Evolutionary conservation across 1,140 invertebrate genomes (phyloP).

Genomic region (Musca vetustissima): DNA sequence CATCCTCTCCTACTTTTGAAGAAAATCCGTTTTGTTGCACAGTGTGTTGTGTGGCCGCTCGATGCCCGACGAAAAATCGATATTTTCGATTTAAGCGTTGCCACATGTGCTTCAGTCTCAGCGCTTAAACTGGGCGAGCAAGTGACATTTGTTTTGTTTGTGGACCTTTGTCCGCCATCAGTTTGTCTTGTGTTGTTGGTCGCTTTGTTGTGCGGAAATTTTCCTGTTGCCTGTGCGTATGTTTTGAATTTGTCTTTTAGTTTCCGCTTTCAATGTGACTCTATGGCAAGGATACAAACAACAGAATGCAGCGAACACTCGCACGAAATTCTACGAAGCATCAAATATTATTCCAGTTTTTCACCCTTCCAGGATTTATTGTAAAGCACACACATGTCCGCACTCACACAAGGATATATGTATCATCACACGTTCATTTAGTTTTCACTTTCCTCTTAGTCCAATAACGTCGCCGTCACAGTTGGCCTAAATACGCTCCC

Average conservation of each 20-base stretch:
- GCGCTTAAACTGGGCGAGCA: too few species aligned
- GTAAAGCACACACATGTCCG: not conserved
- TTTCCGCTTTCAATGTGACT: not conserved
- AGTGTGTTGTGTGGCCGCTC: too few species aligned
- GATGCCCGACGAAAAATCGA: not conserved
- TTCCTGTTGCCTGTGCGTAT: not conserved
- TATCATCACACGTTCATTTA: too few species aligned
- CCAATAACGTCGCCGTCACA: not conserved
- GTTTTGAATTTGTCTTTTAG: not conserved
- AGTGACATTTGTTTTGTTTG: not conserved
- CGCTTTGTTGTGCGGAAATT: not conserved
- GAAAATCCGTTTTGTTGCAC: too few species aligned
- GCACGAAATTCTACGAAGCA: not conserved
- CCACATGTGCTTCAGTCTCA: not conserved
- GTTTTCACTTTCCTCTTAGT: slow-evolving; percentile 20
- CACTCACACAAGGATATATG: too few species aligned
- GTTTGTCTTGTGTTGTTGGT: not conserved
- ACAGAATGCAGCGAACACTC: not conserved
- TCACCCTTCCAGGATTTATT: slow-evolving; percentile 14
- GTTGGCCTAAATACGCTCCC: too few species aligned
- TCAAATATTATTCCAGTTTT: slow-evolving; percentile 12
- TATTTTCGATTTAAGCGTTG: not conserved
- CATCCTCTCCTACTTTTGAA: too few species aligned
- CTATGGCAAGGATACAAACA: not conserved
- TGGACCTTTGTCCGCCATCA: not conserved